Evolutionary conservation across 1,140 invertebrate genomes (phyloP).

Genomic region (Hydropsyche tenuis): DNA sequence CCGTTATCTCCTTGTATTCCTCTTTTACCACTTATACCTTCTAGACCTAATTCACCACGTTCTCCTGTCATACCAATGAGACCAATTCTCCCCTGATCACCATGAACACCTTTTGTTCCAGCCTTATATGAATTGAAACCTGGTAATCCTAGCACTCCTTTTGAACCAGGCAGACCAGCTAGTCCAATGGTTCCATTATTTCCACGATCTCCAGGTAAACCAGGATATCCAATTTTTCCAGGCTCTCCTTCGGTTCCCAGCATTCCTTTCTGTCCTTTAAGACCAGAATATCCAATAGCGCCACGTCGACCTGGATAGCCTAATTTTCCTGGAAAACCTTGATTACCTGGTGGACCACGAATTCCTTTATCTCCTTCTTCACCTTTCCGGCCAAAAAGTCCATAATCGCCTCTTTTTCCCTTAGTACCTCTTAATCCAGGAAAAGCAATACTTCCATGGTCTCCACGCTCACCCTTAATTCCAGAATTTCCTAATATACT

Average conservation of each 20-base stretch:
- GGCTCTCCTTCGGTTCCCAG: constrained; percentile 52
- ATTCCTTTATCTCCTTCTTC: constrained; percentile 59
- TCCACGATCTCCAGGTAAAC: constrained; percentile 60
- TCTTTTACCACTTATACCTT: constrained; percentile 55
- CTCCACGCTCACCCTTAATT: constrained; percentile 52
- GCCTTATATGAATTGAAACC: constrained; percentile 55
- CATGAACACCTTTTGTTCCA: constrained; percentile 57
- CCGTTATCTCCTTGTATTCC: constrained; percentile 64
- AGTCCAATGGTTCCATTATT: constrained; percentile 63
- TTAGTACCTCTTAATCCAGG: constrained; percentile 58
- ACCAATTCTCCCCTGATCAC: constrained; percentile 56
- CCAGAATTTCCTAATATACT: constrained; percentile 52
- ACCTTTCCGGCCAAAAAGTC: constrained; percentile 49
- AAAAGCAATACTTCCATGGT: constrained; percentile 37
- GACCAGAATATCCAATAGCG: constrained; percentile 56
- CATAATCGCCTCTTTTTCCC: constrained; percentile 52
- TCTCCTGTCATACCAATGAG: constrained; percentile 56
- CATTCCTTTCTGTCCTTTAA: constrained; percentile 54
- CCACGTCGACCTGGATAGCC: constrained; percentile 54
- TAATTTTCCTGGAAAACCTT: constrained; percentile 50
- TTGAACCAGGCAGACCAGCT: constrained; percentile 61
- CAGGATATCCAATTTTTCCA: constrained; percentile 52
- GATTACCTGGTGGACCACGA: constrained; percentile 58
- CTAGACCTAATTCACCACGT: constrained; percentile 58
- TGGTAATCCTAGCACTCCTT: constrained; percentile 56